Conservation (phyloP, 1,140 invertebrate species). For the Pseudomyrmex concolor region DNA sequence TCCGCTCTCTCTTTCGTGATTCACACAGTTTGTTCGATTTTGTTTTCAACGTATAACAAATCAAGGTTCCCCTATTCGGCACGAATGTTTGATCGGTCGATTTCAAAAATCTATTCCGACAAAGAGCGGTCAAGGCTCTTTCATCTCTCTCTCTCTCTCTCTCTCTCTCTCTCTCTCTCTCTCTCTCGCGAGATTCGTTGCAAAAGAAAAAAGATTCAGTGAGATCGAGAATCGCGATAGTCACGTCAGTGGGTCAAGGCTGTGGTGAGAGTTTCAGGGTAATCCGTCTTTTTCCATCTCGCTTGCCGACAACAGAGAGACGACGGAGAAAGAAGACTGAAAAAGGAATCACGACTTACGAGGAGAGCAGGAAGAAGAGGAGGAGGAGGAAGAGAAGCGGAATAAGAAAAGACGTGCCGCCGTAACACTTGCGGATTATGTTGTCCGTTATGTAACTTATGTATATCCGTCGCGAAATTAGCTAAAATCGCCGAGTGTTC, state of each 20-base stretch:
- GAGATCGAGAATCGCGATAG: slow-evolving; percentile 60
- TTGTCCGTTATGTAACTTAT: slow-evolving; percentile 69
- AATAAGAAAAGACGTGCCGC: slow-evolving; percentile 13
- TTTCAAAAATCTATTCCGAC: not conserved
- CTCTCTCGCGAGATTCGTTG: too few species aligned
- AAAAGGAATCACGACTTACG: slow-evolving; percentile 8
- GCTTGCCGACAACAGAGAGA: slow-evolving; percentile 43
- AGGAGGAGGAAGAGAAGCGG: not conserved
- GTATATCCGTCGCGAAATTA: slow-evolving; percentile 52
- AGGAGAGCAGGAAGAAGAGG: not conserved
- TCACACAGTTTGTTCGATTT: too few species aligned
- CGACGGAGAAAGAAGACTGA: slow-evolving; percentile 56
- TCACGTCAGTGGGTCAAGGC: slow-evolving; percentile 74
- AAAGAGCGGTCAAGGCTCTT: not conserved
- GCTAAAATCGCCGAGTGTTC: slow-evolving; percentile 72
- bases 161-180: not conserved
- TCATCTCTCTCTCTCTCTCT: not conserved
- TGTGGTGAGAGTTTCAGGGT: slow-evolving; percentile 72
- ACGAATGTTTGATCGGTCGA: not conserved
- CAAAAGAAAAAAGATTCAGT: slow-evolving; percentile 49
- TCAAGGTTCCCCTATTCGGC: too few species aligned
- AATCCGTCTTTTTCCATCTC: slow-evolving; percentile 55
- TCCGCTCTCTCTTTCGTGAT: too few species aligned
- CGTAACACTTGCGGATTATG: slow-evolving; percentile 75
- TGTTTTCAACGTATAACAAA: too few species aligned